A percentile compares a stretch with the other conserved stretches of the same genome.
phyloP scores from a whole-genome alignment of 2,113 vertebrate genomes.

The Myrmecobius fasciatus region DNA sequence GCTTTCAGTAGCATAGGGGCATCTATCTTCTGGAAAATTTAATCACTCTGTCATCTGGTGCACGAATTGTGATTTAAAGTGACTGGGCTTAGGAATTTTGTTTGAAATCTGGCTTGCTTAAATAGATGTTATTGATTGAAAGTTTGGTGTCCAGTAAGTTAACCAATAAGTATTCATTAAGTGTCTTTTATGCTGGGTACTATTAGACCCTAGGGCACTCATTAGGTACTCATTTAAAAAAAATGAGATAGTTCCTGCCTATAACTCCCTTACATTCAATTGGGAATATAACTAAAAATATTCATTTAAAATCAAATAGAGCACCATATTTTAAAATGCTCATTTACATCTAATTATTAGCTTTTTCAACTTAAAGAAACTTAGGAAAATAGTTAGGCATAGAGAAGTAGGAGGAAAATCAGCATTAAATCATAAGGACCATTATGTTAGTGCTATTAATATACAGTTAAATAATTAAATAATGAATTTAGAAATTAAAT shows the following conservation, averaged over 20 bases:
- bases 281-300: neutral
- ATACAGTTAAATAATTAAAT: neutral
- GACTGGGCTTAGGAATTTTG: neutral
- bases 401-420: neutral
- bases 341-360: neutral
- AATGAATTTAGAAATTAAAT: neutral
- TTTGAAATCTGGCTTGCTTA: neutral
- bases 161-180: neutral
- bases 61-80: neutral
- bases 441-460: neutral
- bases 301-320: neutral
- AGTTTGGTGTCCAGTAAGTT: neutral
- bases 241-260: neutral
- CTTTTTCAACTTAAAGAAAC: neutral
- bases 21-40: neutral
- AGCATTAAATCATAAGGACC: neutral
- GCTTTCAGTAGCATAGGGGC: neutral
- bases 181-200: neutral
- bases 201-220: neutral
- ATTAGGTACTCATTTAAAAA: neutral
- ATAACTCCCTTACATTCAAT: neutral
- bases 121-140: neutral
- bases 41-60: neutral
- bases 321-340: neutral
- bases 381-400: neutral